Evolutionary conservation across 2,113 vertebrate genomes (phyloP).

Genomic region (Columba livia): DNA sequence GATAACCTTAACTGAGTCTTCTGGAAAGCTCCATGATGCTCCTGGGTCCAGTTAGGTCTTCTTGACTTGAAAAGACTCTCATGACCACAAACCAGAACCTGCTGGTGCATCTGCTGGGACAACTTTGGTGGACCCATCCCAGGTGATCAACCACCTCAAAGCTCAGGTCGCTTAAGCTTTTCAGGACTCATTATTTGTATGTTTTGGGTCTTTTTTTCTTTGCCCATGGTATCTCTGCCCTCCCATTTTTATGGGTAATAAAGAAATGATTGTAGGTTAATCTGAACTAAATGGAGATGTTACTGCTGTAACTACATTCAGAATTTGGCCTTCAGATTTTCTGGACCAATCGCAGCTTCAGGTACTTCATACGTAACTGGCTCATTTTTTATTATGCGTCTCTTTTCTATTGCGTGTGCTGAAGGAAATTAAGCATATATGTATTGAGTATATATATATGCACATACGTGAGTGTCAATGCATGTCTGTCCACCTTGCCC

Average conservation of each 20-base stretch:
- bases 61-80: background rate
- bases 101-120: background rate
- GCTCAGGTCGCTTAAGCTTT: background rate
- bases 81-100: too few relatives aligned
- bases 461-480: fast-evolving
- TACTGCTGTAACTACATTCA: background rate
- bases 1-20: background rate
- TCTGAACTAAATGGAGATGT: background rate
- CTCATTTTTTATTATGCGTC: background rate
- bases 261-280: background rate
- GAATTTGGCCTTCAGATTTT: background rate
- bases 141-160: fast-evolving
- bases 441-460: background rate
- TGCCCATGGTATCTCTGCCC: background rate
- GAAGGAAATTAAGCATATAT: background rate
- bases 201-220: background rate
- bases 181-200: background rate
- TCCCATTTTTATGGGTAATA: background rate
- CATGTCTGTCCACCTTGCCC: background rate
- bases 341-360: background rate
- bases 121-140: background rate
- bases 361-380: background rate
- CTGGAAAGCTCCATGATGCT: background rate
- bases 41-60: background rate
- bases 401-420: background rate